Evolutionary conservation across 2,797 vertebrate genomes (phyloP).

Genomic region (Gymnothorax reevesii): DNA sequence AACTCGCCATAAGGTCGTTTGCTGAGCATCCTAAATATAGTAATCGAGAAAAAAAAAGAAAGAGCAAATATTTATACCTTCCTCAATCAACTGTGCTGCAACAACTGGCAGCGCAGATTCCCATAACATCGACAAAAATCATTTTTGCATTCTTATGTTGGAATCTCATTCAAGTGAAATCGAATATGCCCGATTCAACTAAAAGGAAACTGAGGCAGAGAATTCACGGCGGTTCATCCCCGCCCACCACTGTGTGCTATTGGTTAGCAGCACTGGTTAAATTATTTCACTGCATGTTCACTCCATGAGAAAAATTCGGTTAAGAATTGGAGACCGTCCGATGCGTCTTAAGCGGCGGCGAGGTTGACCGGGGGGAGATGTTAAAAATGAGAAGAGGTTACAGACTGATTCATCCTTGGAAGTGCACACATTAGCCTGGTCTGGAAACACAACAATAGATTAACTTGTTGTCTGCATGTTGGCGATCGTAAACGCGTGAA

Average conservation of each 20-base stretch:
- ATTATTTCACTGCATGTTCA: constrained; percentile 17
- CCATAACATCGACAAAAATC: not conserved
- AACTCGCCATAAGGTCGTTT: not conserved
- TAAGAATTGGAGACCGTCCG: constrained; percentile 3
- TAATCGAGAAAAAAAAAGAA: not conserved
- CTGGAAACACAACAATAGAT: not conserved
- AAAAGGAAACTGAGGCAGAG: not conserved
- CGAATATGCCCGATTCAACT: not conserved
- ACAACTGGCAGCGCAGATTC: not conserved
- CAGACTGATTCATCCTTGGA: not conserved
- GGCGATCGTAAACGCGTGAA: constrained; percentile 4
- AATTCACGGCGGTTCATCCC: not conserved
- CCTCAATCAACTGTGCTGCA: not conserved
- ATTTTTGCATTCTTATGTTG: not conserved
- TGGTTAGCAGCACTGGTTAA: constrained; percentile 23
- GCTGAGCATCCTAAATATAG: not conserved
- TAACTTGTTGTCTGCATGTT: not conserved
- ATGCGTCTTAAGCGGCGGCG: not conserved
- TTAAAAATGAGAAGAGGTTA: not conserved
- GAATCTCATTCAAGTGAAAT: not conserved
- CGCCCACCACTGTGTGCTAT: constrained; percentile 24
- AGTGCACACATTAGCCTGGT: not conserved
- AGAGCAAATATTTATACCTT: not conserved
- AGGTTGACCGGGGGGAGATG: not conserved
- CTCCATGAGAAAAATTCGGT: not conserved